Evolutionary conservation across 1,140 invertebrate genomes (phyloP).

Genomic region (Arctopsyche grandis): DNA sequence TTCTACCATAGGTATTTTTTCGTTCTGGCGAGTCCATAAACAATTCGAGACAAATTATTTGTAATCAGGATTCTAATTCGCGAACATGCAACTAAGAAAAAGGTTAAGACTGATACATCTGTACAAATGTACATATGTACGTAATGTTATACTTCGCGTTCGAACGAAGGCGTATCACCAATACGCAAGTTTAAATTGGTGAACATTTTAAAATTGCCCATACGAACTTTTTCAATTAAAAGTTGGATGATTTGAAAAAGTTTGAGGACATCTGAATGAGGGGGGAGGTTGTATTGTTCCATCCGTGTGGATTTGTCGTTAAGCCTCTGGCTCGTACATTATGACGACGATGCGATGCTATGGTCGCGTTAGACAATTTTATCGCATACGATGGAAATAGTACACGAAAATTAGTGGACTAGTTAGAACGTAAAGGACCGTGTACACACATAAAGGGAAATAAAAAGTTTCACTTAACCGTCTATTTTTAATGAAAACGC

Average conservation of each 20-base stretch:
- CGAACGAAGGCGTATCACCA: too few species aligned
- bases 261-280: not conserved
- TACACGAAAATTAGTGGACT: constrained; percentile 1
- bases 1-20: too few species aligned
- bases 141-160: too few species aligned
- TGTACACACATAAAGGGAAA: not conserved
- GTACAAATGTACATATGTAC: too few species aligned
- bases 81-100: too few species aligned
- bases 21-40: too few species aligned
- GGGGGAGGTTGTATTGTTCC: not conserved
- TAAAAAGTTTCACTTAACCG: not conserved
- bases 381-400: not conserved
- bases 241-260: not conserved
- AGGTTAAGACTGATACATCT: too few species aligned
- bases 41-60: too few species aligned
- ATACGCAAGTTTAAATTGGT: too few species aligned
- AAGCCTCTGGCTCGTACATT: not conserved
- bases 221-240: not conserved
- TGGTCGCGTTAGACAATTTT: not conserved
- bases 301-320: constrained; percentile 6
- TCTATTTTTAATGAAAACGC: constrained; percentile 3
- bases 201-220: too few species aligned
- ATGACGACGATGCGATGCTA: not conserved
- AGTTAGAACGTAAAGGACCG: not conserved
- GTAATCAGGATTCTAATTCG: too few species aligned